Evolutionary conservation across 53 echinoderm and acorn worm genomes (phyloP), one percentile per base, ranked within the genome.

Genomic region (Echinometra lucunter): DNA sequence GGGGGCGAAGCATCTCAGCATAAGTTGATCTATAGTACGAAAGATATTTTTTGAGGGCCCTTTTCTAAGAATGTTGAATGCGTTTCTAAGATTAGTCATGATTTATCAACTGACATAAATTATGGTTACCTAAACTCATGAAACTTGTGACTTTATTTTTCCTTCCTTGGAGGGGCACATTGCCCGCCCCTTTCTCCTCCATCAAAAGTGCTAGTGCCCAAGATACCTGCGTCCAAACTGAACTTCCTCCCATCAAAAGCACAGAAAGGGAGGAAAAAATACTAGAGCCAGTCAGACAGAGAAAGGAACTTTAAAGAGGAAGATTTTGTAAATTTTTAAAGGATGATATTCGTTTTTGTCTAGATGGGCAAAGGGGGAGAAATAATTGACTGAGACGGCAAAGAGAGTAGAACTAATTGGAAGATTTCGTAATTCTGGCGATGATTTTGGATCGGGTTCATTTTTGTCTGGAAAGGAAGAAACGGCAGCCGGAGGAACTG

Each of bases 391-490:
- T 63, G 25, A 63, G 63, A 63, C 27, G 25, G 63, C 23, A 25
- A 63, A 63, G 23, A 25, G 63, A 63, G 63, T 63, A 32, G 72
- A 15, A 72, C 32, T 13, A 32, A 72, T 16, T 2, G 72, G 32
- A 72, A 72, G 32, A 11, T 53, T 53, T 53, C 53, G 53, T 53
- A 53, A 53, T 53, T 72, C 13, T 32, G 34, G 16, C 35, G 35
- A 72, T 32, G 72, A 35, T 32, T 12, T n/a, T 72, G n/a, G n/a
- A n/a, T n/a, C n/a, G 35, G 19, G 19, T 42, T 81, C 21, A 81
- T 44, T 21, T 81, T 81, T 81, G 44, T n/a, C 81, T 81, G 81
- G 81, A 44, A n/a, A n/a, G n/a, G n/a, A n/a, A n/a, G n/a, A n/a
- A n/a, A n/a, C n/a, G n/a, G n/a, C n/a, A n/a, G n/a, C n/a, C n/a